phyloP scores from a whole-genome alignment of 2,113 vertebrate genomes.

The Cheirogaleus medius region DNA sequence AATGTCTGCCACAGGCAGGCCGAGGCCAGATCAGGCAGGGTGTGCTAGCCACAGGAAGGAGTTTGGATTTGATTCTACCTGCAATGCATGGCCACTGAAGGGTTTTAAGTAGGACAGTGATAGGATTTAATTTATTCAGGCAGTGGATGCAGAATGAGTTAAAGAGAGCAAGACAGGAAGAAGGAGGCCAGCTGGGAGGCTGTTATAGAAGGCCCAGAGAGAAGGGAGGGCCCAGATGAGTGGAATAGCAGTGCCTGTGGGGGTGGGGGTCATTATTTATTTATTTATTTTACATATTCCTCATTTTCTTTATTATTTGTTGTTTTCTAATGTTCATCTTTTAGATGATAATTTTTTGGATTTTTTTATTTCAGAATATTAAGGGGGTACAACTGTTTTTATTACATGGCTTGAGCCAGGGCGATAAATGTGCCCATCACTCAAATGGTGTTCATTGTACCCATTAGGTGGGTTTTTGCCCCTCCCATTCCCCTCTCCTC shows the following conservation, averaged over 20 bases:
- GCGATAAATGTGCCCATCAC: too few relatives aligned
- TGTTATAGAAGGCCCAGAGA: not conserved
- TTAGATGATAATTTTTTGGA: too few relatives aligned
- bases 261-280: too few relatives aligned
- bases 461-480: too few relatives aligned
- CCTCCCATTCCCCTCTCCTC: too few relatives aligned
- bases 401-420: too few relatives aligned
- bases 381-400: too few relatives aligned
- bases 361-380: too few relatives aligned
- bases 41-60: not conserved
- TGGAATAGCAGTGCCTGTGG: fast-evolving
- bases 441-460: too few relatives aligned
- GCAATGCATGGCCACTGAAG: not conserved
- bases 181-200: not conserved
- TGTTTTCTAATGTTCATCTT: too few relatives aligned
- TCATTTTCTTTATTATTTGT: too few relatives aligned
- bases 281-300: too few relatives aligned
- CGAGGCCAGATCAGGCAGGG: not conserved
- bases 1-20: not conserved
- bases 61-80: not conserved
- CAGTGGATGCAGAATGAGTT: not conserved
- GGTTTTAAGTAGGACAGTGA: not conserved
- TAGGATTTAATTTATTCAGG: not conserved
- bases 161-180: not conserved
- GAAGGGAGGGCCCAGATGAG: not conserved